Evolutionary conservation across 2,797 vertebrate genomes (phyloP), one percentile per base, ranked within the genome.

Genomic region (Brachyrhaphis roseni): DNA sequence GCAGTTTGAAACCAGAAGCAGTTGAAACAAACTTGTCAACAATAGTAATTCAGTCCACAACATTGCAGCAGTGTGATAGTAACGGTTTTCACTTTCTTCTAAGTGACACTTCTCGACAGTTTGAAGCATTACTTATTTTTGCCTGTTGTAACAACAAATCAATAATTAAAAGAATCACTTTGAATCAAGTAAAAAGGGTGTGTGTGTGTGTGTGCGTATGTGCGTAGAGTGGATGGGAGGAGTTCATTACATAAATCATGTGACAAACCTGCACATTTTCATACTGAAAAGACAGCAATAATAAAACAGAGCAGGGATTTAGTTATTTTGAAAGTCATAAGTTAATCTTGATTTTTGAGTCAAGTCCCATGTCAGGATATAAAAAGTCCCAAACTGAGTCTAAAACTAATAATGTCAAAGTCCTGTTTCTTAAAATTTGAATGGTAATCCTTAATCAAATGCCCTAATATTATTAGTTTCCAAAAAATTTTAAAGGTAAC

Each of bases 21-120:
- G 86, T 92, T 93, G 84, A 91, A 91, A 88, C 84, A 86, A 92
- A 89, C 87, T 75, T 83, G 83, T 92, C 89, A 83, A 87, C 83
- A 82, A 49, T 79, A 90, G 90, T 86, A 43, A 89, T 83, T 74
- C 47, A 20, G 39, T 73, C 73, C 78, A 28, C 53, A 88, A 87
- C 74, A 81, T 79, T 81, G 41, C 34, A 7, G 80, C 45, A 43
- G 34, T n/a, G 43, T 46, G 28, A 47, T 43, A 76, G 57, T 49
- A 28, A 53, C 36, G 3, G 3, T 15, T 76, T n/a, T 64, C 59
- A 72, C 47, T 59, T 18, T 81, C n/a, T 34, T 76, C 59, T 62
- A 39, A 39, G 8, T 39, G 57, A 81, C 57, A 55, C n/a, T 55
- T 43, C 59, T 64, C 8, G 16, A 64, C 15, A 36, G 31, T 36